phyloP scores from a whole-genome alignment of 1,140 invertebrate genomes.

The Danaus melanippus region DNA sequence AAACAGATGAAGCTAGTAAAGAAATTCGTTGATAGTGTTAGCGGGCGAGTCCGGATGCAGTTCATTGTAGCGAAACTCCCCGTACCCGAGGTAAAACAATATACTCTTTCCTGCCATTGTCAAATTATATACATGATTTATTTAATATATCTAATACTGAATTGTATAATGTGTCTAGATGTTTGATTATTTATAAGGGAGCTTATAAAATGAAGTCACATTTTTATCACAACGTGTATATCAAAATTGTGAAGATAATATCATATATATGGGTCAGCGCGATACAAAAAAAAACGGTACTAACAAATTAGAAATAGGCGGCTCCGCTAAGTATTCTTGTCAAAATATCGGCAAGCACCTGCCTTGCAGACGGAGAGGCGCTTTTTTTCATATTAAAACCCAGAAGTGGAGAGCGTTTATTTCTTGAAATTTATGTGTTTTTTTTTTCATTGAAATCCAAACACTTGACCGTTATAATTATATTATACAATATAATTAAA shows the following conservation, averaged over 20 bases:
- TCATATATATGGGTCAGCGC: slow-evolving; percentile 53
- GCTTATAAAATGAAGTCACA: too few species aligned
- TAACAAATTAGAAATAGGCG: slow-evolving; percentile 54
- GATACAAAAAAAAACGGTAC: slow-evolving; percentile 39
- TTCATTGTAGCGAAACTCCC: slow-evolving; percentile 70
- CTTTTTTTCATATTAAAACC: slow-evolving; percentile 26
- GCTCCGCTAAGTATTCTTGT: slow-evolving; percentile 65
- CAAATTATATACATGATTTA: slow-evolving; percentile 15
- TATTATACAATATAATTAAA: too few species aligned
- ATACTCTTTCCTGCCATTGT: slow-evolving; percentile 64
- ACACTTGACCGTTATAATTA: too few species aligned
- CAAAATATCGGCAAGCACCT: slow-evolving; percentile 66
- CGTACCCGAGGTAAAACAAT: slow-evolving; percentile 56
- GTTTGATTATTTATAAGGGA: not conserved
- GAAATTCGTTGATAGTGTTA: not conserved
- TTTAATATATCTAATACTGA: slow-evolving; percentile 22
- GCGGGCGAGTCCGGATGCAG: slow-evolving; percentile 56
- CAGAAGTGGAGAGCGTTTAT: slow-evolving; percentile 15
- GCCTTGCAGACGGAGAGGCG: slow-evolving; percentile 50
- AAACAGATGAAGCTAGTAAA: too few species aligned
- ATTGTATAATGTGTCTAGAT: not conserved
- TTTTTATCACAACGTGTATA: slow-evolving; percentile 33
- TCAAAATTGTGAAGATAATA: slow-evolving; percentile 50
- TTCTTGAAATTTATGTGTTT: not conserved
- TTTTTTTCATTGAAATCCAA: too few species aligned